Evolutionary conservation across 2,113 vertebrate species (phyloP).

Genomic region (Promerops cafer): DNA sequence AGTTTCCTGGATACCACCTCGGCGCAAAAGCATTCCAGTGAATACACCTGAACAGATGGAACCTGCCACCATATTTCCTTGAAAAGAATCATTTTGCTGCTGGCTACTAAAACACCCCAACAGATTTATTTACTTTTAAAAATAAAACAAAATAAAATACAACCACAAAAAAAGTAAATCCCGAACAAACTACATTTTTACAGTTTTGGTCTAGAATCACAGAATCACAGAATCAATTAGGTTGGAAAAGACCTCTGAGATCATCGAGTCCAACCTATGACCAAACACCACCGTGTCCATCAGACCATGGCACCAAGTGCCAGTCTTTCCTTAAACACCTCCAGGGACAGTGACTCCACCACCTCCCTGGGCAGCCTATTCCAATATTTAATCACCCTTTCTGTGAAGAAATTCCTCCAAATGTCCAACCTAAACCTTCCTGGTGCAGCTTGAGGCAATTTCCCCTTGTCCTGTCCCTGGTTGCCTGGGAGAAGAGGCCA

Average conservation of each 20-base stretch:
- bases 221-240: constrained; percentile 15
- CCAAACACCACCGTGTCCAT: neutral
- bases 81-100: constrained; percentile 28
- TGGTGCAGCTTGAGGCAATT: neutral
- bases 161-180: constrained; percentile 13
- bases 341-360: neutral
- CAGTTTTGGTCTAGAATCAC: constrained; percentile 61
- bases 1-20: constrained; percentile 9
- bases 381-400: neutral
- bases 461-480: neutral
- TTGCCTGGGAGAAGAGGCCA: neutral
- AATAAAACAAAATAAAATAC: constrained; percentile 16
- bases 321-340: neutral
- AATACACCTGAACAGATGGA: constrained; percentile 47
- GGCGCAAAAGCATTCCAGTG: constrained; percentile 21
- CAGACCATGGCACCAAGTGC: neutral
- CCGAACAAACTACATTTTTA: constrained; percentile 21
- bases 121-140: constrained; percentile 46
- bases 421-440: neutral
- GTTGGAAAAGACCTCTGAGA: constrained; percentile 24
- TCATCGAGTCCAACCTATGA: constrained; percentile 4
- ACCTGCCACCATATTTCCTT: constrained; percentile 25
- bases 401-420: neutral
- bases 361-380: neutral
- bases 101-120: constrained; percentile 53